Evolutionary conservation across 2,888 invertebrate species (phyloP).

Genomic region (Ypsolopha sequella): DNA sequence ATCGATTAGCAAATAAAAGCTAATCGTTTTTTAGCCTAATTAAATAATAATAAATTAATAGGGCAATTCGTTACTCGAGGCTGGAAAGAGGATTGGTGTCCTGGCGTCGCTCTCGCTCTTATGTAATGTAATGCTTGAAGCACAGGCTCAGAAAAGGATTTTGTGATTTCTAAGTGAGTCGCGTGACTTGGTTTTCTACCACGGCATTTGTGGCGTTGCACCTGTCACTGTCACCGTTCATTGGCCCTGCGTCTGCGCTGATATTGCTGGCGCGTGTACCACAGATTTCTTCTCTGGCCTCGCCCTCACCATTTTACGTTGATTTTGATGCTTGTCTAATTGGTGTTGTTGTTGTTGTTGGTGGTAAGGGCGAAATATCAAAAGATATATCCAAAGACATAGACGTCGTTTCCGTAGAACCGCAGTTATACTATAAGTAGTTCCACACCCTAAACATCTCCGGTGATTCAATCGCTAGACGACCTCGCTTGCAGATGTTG

Average conservation of each 20-base stretch:
- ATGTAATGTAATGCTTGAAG: slow-evolving; percentile 7
- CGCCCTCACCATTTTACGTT: slow-evolving; percentile 1
- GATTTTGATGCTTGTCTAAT: neutral
- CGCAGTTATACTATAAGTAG: too few relatives aligned
- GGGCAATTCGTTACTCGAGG: too few relatives aligned
- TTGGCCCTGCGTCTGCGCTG: slow-evolving; percentile 39
- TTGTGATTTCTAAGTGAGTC: slow-evolving; percentile 33
- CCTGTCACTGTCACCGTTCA: slow-evolving; percentile 60
- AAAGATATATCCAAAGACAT: neutral
- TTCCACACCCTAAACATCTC: too few relatives aligned
- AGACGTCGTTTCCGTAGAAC: neutral
- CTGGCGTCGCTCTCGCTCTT: slow-evolving; percentile 15
- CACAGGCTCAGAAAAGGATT: slow-evolving; percentile 28
- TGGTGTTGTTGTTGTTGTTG: too few relatives aligned
- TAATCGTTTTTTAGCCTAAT: too few relatives aligned
- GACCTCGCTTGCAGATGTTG: slow-evolving; percentile 1
- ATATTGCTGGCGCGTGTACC: slow-evolving; percentile 33
- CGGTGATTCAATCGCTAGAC: slow-evolving; percentile 5
- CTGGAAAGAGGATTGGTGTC: slow-evolving; percentile 6
- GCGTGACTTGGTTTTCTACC: slow-evolving; percentile 33
- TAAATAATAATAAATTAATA: too few relatives aligned
- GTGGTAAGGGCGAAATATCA: neutral
- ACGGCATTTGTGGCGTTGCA: slow-evolving; percentile 42
- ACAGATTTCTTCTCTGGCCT: slow-evolving; percentile 29
- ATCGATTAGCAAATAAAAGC: slow-evolving; percentile 33